Base-by-base conservation (phyloP, 1,140 invertebrate species). In the Ladona fulva region DNA sequence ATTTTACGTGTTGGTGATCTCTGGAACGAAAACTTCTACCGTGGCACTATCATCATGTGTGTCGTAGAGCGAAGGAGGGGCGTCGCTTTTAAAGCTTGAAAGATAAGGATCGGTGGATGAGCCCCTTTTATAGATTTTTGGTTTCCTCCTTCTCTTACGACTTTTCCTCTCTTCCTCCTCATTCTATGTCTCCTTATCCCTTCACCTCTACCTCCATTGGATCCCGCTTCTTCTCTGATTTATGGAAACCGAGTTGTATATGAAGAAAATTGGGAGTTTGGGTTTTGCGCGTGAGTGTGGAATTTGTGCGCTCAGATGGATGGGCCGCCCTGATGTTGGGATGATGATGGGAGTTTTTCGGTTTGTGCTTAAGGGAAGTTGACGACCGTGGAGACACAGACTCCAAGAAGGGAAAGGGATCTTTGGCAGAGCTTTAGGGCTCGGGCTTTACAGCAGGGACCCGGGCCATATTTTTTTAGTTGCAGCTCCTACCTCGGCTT, bases 181-280 rank as follows among this genome's bases (percentile, higher is more conserved):
- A 11, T 19, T 52, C 19, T 19, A 52, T 19, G 10, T 19, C 44
- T 52, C 44, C 44, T 19, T 19, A 52, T 52, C 44, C 44, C 44
- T 52, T 19, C 44, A 19, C 19, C 44, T 52, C 44, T 52, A 11
- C 44, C 44, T 3, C n/a, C 52, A 16, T 66, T 66, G 16, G 52
- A 3, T 66, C 52, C 12, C n/a, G 52, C 52, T 66, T 12, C 52
- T 22, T 66, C n/a, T 66, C 52, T 66, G 52, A 66, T 66, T 66
- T 66, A 66, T 66, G 52, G 52, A 66, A 66, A 66, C 52, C 52
- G 14, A 16, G n/a, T 19, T 66, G 52, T 22, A 22, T 66, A 22
- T 22, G 52, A 66, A 22, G 52, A 66, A 66, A 66, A 66, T 66
- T 66, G 52, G 52, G n/a, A 66, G 52, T 66, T 66, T 66, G 52